Conservation (phyloP, 2,888 invertebrate species). For the Adelphocoris suturalis region DNA sequence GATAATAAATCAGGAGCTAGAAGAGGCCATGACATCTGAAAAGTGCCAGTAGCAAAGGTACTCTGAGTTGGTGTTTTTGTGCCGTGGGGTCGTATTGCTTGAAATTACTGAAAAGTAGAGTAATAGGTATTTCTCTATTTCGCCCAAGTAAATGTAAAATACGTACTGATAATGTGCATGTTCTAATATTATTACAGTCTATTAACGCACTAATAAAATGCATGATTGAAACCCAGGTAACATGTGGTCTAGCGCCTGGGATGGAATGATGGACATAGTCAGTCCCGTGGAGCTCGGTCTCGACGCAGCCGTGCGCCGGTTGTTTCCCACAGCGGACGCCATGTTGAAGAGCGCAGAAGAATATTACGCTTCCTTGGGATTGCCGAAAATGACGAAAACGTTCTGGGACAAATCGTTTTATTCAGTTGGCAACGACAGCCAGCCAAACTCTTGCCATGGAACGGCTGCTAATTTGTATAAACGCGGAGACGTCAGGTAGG, state of each 20-base stretch:
- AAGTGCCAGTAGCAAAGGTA: no score
- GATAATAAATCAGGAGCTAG: no score
- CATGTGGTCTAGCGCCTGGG: conserved; percentile 79
- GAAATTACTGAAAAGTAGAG: no score
- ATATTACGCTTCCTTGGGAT: conserved; percentile 79
- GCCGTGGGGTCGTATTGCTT: no score
- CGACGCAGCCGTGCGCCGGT: conserved; percentile 79
- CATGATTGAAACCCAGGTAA: conserved; percentile 77
- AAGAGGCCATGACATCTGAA: no score
- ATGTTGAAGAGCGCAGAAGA: conserved; percentile 80
- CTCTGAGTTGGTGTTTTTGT: no score
- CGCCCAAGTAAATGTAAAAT: no score
- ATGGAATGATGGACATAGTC: conserved; percentile 77
- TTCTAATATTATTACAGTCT: no score
- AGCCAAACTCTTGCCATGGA: conserved; percentile 78
- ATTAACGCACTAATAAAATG: no score
- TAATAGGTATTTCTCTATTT: no score
- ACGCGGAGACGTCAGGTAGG: conserved; percentile 79
- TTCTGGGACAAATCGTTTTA: conserved; percentile 77
- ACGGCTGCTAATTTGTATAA: conserved; percentile 80
- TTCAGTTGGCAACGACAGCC: conserved; percentile 75
- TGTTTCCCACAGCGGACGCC: conserved; percentile 79
- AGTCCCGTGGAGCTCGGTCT: conserved; percentile 78
- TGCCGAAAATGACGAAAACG: conserved; percentile 77
- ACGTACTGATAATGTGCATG: no score